Conservation (phyloP, 2,888 invertebrate species). For the Pyrocoelia pectoralis region DNA sequence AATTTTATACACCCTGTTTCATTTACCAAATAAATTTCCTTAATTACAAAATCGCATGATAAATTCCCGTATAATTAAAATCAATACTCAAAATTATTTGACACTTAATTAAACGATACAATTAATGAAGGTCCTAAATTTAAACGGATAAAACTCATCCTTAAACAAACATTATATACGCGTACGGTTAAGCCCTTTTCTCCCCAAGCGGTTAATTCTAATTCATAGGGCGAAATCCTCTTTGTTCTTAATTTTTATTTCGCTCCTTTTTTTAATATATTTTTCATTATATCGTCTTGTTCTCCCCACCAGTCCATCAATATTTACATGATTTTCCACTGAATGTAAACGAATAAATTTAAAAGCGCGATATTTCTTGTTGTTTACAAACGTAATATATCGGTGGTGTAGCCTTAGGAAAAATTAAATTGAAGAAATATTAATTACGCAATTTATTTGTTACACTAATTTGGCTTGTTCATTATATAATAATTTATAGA, state of each 20-base stretch:
- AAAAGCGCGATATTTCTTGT: background rate
- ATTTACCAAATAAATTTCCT: background rate
- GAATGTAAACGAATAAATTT: too few species aligned
- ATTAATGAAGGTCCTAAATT: background rate
- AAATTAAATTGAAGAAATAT: conserved; percentile 46
- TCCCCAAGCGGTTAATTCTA: conserved; percentile 9
- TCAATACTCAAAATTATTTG: conserved; percentile 1
- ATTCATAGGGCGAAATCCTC: conserved; percentile 8
- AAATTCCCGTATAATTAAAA: background rate
- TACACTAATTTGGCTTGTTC: conserved; percentile 59
- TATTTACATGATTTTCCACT: too few species aligned
- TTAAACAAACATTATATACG: background rate
- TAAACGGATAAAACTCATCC: background rate
- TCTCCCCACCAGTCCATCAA: too few species aligned
- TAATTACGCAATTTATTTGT: conserved; percentile 58
- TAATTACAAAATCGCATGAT: background rate
- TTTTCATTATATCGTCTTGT: too few species aligned
- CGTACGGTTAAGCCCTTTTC: background rate
- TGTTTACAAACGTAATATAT: background rate
- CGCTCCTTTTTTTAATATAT: background rate
- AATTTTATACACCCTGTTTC: too few species aligned
- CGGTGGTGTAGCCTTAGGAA: conserved; percentile 13
- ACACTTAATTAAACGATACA: background rate
- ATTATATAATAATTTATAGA: conserved; percentile 61
- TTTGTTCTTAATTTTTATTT: conserved; percentile 10